phyloP scores from a whole-genome alignment of 2,113 vertebrate genomes.

The Lonchura striata region DNA sequence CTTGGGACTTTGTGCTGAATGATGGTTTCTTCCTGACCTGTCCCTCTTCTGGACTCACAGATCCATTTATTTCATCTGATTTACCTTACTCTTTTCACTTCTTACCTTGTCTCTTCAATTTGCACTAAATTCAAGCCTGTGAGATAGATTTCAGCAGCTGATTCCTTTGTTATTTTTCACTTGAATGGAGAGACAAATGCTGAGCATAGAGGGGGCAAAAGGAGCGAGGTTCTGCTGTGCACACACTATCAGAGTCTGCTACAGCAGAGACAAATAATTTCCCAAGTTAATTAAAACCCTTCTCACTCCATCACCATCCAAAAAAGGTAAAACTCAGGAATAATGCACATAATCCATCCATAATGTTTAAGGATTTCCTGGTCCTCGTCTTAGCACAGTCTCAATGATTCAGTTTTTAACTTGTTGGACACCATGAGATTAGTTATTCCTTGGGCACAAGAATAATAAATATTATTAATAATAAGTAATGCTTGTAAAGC shows the following conservation, averaged over 20 bases:
- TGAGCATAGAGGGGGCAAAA: not conserved
- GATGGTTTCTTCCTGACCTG: not conserved
- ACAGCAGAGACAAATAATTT: not conserved
- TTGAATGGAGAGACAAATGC: not conserved
- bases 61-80: not conserved
- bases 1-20: not conserved
- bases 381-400: not conserved
- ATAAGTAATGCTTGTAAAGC: not conserved
- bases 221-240: not conserved
- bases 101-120: not conserved
- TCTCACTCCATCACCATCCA: not conserved
- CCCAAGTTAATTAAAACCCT: not conserved
- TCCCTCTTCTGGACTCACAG: not conserved
- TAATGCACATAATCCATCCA: not conserved
- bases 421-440: not conserved
- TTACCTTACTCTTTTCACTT: not conserved
- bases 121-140: not conserved
- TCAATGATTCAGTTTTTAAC: not conserved
- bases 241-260: not conserved
- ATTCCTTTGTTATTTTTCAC: not conserved
- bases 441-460: not conserved
- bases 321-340: not conserved
- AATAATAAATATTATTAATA: conserved; percentile 14
- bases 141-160: not conserved
- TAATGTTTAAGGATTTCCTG: not conserved